These are phyloP conservation scores for Drosophila histrio DNA, from an alignment of 2,888 invertebrate species.

Conservation along the genomic window DNA sequence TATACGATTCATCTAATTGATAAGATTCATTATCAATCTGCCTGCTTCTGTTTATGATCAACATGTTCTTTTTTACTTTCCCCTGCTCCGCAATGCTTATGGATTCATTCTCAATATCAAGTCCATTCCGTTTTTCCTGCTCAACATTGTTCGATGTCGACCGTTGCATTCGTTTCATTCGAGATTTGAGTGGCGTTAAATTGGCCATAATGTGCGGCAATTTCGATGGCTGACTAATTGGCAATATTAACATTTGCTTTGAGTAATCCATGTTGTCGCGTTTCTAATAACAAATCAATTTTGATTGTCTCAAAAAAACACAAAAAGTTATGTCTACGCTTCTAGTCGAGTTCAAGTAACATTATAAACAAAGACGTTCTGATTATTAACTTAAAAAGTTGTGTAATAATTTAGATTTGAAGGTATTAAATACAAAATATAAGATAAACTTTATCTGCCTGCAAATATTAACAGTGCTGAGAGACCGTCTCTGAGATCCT, in stretches of 20 bases:
- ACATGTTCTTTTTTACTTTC: neutral
- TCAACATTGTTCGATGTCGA: neutral
- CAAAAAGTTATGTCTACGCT: neutral
- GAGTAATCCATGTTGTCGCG: slow-evolving; percentile 7
- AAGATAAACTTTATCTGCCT: too few species aligned
- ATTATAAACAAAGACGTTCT: neutral
- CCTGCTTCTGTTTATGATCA: neutral
- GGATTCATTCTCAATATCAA: slow-evolving; percentile 14
- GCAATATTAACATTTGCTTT: neutral
- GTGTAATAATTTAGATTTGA: too few species aligned
- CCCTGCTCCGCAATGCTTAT: neutral
- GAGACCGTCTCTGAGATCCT: too few species aligned
- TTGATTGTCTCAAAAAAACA: neutral
- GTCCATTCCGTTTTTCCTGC: slow-evolving; percentile 33
- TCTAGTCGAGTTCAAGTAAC: neutral
- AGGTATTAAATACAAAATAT: too few species aligned
- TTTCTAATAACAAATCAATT: neutral
- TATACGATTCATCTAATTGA: neutral
- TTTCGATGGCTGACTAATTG: neutral
- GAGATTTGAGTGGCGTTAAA: slow-evolving; percentile 16
- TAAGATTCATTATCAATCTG: neutral
- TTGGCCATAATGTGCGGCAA: slow-evolving; percentile 28
- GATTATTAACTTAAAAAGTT: neutral
- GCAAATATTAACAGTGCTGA: too few species aligned
- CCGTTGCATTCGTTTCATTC: neutral